Base-by-base conservation (phyloP, 1,140 invertebrate genomes). In the Trachelipus rathkii region DNA sequence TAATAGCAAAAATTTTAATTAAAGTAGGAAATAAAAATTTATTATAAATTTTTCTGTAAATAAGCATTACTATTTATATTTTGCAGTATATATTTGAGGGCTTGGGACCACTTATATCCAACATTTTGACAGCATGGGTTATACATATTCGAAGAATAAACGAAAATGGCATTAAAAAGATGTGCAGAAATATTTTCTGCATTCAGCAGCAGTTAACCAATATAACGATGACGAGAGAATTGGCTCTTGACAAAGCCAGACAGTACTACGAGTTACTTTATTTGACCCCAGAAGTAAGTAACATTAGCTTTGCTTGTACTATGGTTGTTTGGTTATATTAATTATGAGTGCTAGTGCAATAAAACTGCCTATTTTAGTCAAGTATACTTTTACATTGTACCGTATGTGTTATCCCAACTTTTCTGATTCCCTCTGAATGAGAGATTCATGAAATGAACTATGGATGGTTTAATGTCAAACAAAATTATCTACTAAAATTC, bases 81-180 rank as follows among this genome's bases (percentile, higher is more conserved):
- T 87, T 87, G 73, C 88, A 95, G 91, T 98, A 97, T 84, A 91
- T 98, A 75, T 95, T 98, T 86, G 94, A 96, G 86, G 95, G 95
- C 10, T 86, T 98, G 10, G 95, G 93, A 4, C 93, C 94, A 85
- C 85, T 96, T 13, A 91, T 95, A 68, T 89, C 93, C 0, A 92
- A 93, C 77, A 94, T 95, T 79, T 85, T 96, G 23, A 95, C 95
- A 80, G 92, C 90, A 78, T 91, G 91, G 60, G 91, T 91, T 11
- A 91, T 93, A 79, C 91, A 91, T 83, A 90, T 94, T 82, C 90
- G 90, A 78, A 89, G 90, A 77, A 92, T 94, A 79, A 92, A 93
- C 86, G 91, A 93, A 84, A 90, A 89, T 82, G 91, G 90, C 50
- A 91, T 93, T 79, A 91, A 91, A 82, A 90, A 89, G 83, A 94